These are phyloP conservation scores for Enteromius mattozi DNA, from an alignment of 2,797 vertebrate genomes.

Conservation along the genomic window DNA sequence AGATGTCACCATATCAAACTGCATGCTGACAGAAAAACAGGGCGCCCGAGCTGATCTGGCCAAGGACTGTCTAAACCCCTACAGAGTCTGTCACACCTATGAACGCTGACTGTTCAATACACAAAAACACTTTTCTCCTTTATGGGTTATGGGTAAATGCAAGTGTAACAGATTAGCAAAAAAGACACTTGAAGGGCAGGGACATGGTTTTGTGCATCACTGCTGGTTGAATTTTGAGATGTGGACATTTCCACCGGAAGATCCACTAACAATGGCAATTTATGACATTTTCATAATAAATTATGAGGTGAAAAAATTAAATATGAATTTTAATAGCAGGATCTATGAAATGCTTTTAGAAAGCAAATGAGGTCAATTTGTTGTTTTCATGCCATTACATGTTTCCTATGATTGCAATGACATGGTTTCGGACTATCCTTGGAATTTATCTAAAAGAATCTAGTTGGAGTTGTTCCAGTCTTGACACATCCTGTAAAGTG, in stretches of 20 bases:
- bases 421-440: not conserved
- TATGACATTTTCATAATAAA: not conserved
- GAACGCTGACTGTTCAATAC: not conserved
- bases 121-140: not conserved
- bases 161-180: not conserved
- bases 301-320: not conserved
- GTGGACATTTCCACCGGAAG: not conserved
- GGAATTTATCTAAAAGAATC: constrained; percentile 40
- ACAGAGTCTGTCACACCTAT: not conserved
- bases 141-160: not conserved
- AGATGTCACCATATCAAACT: constrained; percentile 5
- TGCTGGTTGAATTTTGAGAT: not conserved
- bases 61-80: not conserved
- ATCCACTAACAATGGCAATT: not conserved
- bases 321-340: not conserved
- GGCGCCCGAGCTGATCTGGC: constrained; percentile 1
- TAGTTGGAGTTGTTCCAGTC: not conserved
- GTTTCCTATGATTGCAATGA: not conserved
- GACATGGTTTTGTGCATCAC: too few relatives aligned
- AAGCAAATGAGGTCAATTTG: not conserved
- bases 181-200: not conserved
- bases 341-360: not conserved
- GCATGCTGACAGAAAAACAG: constrained; percentile 9
- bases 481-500: not conserved
- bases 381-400: not conserved